Conservation (phyloP, 2,797 vertebrate species). For the Lagocephalus sceleratus region DNA sequence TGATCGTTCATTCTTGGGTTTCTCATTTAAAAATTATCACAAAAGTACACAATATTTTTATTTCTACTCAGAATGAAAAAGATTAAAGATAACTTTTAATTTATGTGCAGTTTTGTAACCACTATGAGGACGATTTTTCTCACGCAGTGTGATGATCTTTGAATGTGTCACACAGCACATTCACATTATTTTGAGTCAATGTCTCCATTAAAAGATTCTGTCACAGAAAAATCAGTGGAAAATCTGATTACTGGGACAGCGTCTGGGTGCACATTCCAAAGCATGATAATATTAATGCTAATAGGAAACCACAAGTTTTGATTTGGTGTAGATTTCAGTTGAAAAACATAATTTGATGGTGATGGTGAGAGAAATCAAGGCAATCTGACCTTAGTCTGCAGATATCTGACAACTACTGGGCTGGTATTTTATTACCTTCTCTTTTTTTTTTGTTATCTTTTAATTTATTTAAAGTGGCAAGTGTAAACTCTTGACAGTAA, state of each 20-base stretch:
- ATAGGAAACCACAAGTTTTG: conserved; percentile 27
- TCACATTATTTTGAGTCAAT: conserved; percentile 56
- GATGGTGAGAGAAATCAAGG: too few species aligned
- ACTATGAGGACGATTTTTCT: conserved; percentile 19
- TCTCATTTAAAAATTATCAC: not conserved
- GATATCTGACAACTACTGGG: too few species aligned
- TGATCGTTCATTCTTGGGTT: conserved; percentile 19
- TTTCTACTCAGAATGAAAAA: not conserved
- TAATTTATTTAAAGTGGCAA: too few species aligned
- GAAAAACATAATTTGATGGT: too few species aligned
- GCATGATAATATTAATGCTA: conserved; percentile 37
- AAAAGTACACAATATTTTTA: not conserved
- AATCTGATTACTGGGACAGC: conserved; percentile 62
- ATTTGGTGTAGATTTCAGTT: too few species aligned
- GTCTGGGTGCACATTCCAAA: conserved; percentile 47
- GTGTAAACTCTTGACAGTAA: too few species aligned
- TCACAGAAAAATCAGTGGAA: conserved; percentile 39
- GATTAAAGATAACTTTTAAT: too few species aligned
- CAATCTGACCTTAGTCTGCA: too few species aligned
- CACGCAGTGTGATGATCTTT: conserved; percentile 14
- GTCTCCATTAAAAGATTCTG: conserved; percentile 49
- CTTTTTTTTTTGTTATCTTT: too few species aligned
- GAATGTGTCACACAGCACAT: conserved; percentile 28
- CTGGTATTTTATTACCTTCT: too few species aligned
- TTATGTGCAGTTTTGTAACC: not conserved